Percentiles rank a stretch among this genome's conserved stretches.
These are phyloP conservation scores for Etheostoma nigrum DNA, from an alignment of 2,797 vertebrate genomes.

Conservation along the genomic window DNA sequence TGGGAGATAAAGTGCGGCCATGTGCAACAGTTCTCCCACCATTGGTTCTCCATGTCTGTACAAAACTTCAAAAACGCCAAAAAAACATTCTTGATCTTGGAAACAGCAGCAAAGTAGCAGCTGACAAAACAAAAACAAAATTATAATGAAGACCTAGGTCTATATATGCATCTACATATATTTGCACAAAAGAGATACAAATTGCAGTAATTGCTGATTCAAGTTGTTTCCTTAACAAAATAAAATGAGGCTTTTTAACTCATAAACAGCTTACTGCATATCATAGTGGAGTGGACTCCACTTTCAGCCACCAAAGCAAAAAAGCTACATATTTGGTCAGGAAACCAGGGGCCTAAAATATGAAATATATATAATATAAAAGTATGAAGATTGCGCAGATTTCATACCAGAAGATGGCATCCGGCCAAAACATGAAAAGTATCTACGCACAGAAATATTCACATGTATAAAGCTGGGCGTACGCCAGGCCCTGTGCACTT, in stretches of 20 bases:
- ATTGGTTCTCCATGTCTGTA: background rate
- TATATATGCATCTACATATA: too few species aligned
- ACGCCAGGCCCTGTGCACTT: too few species aligned
- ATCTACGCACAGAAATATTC: too few species aligned
- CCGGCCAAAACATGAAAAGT: too few species aligned
- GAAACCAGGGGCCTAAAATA: too few species aligned
- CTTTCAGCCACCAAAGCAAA: slow-evolving; percentile 6
- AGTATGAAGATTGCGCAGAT: too few species aligned
- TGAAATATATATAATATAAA: too few species aligned
- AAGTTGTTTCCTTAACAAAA: too few species aligned
- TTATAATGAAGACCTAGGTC: background rate
- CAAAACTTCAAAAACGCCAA: background rate
- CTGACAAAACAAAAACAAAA: background rate
- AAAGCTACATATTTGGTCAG: slow-evolving; percentile 20
- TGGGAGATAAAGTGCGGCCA: background rate
- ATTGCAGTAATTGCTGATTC: too few species aligned
- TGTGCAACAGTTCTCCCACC: background rate
- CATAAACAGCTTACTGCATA: slow-evolving; percentile 6
- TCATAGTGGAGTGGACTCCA: background rate
- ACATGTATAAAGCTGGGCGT: too few species aligned
- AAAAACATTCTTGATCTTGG: background rate
- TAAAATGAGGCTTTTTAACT: background rate
- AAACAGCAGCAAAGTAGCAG: background rate
- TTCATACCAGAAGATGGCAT: too few species aligned
- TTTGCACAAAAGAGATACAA: too few species aligned